Conservation (phyloP, 2,888 invertebrate species). For the Acleris emargana region DNA sequence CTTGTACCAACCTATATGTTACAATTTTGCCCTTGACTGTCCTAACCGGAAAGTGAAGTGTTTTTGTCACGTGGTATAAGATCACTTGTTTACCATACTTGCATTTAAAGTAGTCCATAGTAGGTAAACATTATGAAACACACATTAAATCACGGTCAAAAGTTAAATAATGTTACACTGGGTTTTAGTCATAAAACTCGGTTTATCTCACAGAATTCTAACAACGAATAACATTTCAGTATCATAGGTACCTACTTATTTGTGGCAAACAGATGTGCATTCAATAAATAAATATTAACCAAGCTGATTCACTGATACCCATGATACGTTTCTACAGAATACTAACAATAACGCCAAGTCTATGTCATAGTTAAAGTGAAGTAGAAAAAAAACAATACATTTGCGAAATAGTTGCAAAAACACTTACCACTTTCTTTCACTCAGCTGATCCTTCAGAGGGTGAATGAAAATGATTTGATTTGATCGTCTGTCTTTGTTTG, state of each 20-base stretch:
- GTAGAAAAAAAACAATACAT: not conserved
- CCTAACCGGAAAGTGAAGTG: no score
- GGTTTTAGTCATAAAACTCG: no score
- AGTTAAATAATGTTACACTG: no score
- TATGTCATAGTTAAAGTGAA: slow-evolving; percentile 1
- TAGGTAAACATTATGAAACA: no score
- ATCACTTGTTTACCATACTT: no score
- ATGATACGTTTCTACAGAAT: not conserved
- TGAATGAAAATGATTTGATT: slow-evolving; percentile 28
- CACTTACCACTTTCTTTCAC: slow-evolving; percentile 54
- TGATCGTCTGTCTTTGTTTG: slow-evolving; percentile 9
- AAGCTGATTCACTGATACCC: not conserved
- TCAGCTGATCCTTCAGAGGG: slow-evolving; percentile 28
- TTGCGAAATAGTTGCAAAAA: slow-evolving; percentile 42
- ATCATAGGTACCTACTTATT: slow-evolving; percentile 16
- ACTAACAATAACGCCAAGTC: not conserved
- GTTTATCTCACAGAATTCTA: slow-evolving; percentile 12
- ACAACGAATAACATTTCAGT: not conserved
- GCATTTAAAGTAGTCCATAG: no score
- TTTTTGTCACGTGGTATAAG: no score
- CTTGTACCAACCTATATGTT: no score
- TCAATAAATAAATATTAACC: slow-evolving; percentile 1
- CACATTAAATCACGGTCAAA: no score
- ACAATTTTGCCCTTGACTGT: no score
- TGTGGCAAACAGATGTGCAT: slow-evolving; percentile 26